Evolutionary conservation across 2,888 invertebrate species (phyloP), one percentile per base, ranked within the genome.

Genomic region (Agonopterix alstromeriana): DNA sequence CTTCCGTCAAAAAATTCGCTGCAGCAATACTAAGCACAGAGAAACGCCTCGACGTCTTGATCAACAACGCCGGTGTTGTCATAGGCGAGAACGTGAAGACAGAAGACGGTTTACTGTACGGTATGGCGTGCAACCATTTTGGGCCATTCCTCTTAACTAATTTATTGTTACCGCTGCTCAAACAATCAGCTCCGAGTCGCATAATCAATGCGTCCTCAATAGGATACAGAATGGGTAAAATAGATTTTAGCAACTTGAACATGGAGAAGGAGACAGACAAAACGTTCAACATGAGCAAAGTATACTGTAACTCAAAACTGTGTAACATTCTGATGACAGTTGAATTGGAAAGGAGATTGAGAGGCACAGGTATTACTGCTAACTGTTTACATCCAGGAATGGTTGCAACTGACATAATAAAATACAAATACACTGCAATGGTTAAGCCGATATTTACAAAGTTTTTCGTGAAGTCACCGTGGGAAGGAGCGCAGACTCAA

Each of bases 341-440:
- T 35, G 95, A 96, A 76, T 75, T 96, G 53, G 92, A 93, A 3
- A 87, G 90, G 48, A 89, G 91, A 48, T 73, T 95, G 46, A 90
- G 93, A 66, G 93, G 92, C 2, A 91, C 93, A 1, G 91, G 91
- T 12, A 92, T 96, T 0, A 94, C 94, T 0, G 93, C 91, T 0
- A 95, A 96, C 70, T 93, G 93, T 61, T 81, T 96, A 47, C 95
- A 96, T 82, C 97, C 97, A 0, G 97, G 97, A 35, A 89, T 93
- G 78, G 92, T 94, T 45, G 91, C 92, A 64, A 93, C 93, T 0
- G 43, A 47, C 1, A 45, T 52, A 7, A 10, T 43, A 5, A 35
- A 42, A 8, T 4, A 9, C 3, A 40, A 10, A 8, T 17, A 17
- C 1, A 12, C 10, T 14, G 27, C 7, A 10, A 12, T 40, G 5